These are phyloP conservation scores for Crossaster papposus DNA, from an alignment of 53 echinoderm and acorn worm genomes.

Conservation along the genomic window DNA sequence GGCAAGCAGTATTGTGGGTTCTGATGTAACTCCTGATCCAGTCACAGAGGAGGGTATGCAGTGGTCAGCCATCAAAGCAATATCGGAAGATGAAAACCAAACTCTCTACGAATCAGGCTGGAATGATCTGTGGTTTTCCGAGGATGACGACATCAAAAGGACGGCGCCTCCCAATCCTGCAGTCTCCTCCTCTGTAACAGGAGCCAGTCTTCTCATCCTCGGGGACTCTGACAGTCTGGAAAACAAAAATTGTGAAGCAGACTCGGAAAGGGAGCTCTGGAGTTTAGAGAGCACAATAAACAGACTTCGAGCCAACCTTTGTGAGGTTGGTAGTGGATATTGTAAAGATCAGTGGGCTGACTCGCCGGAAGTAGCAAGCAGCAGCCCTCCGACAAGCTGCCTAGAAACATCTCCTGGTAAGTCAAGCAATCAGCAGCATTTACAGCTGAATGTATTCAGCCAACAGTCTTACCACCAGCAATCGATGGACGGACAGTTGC, in stretches of 20 bases:
- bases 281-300: constrained; percentile 28
- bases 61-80: constrained; percentile 39
- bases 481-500: background rate
- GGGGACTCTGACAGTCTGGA: background rate
- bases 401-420: background rate
- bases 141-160: background rate
- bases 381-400: background rate
- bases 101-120: background rate
- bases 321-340: background rate
- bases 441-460: background rate
- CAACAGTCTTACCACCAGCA: background rate
- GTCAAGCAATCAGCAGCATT: background rate
- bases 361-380: background rate
- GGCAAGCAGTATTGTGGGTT: constrained; percentile 7
- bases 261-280: background rate
- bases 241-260: background rate
- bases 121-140: constrained; percentile 25
- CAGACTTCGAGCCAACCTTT: constrained; percentile 39
- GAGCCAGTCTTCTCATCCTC: background rate
- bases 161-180: background rate
- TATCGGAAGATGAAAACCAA: background rate
- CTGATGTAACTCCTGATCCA: constrained; percentile 24
- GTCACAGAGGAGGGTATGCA: constrained; percentile 21
- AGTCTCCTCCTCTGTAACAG: background rate
- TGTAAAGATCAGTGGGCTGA: background rate